phyloP scores from a whole-genome alignment of 1,140 invertebrate species.

The Eriocheir sinensis region DNA sequence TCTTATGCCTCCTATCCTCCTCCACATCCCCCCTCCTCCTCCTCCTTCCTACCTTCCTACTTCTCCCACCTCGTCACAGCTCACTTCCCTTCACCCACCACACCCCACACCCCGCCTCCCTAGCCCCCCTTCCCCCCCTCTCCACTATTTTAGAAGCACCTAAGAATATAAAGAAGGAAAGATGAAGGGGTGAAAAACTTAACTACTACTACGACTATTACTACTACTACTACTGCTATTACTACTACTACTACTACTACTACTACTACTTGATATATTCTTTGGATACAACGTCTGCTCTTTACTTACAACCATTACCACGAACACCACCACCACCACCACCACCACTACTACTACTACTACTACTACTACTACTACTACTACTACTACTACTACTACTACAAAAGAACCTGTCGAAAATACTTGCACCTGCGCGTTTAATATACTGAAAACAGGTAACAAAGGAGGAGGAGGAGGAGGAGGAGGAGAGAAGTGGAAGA shows the following conservation, averaged over 20 bases:
- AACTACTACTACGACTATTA: too few species aligned
- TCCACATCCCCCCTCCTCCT: not conserved
- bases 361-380: not conserved
- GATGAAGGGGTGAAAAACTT: too few species aligned
- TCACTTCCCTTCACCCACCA: too few species aligned
- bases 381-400: not conserved
- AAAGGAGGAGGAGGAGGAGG: not conserved
- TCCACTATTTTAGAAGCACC: too few species aligned
- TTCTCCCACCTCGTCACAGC: too few species aligned
- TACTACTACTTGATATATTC: too few species aligned
- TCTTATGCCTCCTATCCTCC: not conserved
- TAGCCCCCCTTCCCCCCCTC: too few species aligned
- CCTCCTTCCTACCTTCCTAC: not conserved
- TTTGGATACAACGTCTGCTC: too few species aligned
- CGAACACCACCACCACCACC: not conserved
- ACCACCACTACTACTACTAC: conserved; percentile 3
- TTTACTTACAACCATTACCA: not conserved
- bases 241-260: not conserved
- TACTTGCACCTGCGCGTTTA: not conserved
- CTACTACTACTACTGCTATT: not conserved
- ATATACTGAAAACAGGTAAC: not conserved
- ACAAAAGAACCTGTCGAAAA: not conserved
- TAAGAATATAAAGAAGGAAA: too few species aligned
- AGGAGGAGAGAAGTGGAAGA: not conserved
- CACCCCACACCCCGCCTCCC: too few species aligned